phyloP scores from a whole-genome alignment of 64 coral and sea anemone genomes.

The Montipora foliosa region DNA sequence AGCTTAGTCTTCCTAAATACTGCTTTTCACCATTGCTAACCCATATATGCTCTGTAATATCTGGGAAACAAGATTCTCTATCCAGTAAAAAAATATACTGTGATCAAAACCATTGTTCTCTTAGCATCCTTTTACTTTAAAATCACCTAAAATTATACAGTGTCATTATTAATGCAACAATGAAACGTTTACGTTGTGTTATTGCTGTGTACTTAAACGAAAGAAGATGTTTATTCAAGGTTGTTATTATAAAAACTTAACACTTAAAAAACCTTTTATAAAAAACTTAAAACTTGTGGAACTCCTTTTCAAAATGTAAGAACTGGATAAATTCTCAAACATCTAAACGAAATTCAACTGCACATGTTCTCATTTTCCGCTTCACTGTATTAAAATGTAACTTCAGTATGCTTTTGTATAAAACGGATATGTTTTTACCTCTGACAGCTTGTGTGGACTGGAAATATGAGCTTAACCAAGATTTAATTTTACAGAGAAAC shows the following conservation, averaged over 20 bases:
- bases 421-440: not conserved
- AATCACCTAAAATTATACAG: not conserved
- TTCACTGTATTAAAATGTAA: not conserved
- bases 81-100: no score
- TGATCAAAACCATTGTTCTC: no score
- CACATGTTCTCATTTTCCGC: no score
- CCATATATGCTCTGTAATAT: no score
- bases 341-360: no score
- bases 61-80: no score
- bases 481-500: not conserved
- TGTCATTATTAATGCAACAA: not conserved
- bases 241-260: conserved; percentile 6
- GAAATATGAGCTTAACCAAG: conserved; percentile 4
- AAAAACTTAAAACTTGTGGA: not conserved
- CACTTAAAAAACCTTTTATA: not conserved
- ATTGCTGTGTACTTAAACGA: conserved; percentile 19
- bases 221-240: conserved; percentile 15
- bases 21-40: no score
- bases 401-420: not conserved
- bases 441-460: not conserved
- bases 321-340: not conserved
- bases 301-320: not conserved
- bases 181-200: conserved; percentile 15
- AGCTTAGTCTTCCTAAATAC: no score
- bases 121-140: no score